Conservation (phyloP, 2,888 invertebrate genomes). For the Gastracanthus pulcherrimus region DNA sequence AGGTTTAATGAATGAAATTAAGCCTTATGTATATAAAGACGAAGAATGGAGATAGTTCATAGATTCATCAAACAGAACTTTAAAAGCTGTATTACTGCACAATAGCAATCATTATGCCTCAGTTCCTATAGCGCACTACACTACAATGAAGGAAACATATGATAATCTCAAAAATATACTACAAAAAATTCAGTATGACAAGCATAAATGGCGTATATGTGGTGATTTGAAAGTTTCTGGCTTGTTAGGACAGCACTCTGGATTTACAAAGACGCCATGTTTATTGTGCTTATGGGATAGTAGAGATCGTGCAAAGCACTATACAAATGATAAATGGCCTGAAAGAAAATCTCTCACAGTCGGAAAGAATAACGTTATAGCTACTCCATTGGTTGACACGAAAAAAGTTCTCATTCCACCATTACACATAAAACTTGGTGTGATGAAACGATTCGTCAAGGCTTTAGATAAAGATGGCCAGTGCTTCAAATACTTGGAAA, state of each 20-base stretch:
- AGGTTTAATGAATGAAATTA: constrained; percentile 27
- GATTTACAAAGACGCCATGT: constrained; percentile 64
- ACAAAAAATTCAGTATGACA: constrained; percentile 59
- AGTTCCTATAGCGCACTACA: constrained; percentile 60
- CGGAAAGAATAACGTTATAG: constrained; percentile 26
- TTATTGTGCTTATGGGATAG: no score
- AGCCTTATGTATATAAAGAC: constrained; percentile 43
- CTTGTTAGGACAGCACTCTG: constrained; percentile 65
- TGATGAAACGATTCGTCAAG: constrained; percentile 28
- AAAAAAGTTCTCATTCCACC: constrained; percentile 20
- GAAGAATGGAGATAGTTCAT: constrained; percentile 63
- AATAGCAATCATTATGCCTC: constrained; percentile 65
- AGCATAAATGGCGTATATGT: constrained; percentile 61
- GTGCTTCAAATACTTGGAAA: constrained; percentile 58
- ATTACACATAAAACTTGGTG: constrained; percentile 2
- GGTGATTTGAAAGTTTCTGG: constrained; percentile 61
- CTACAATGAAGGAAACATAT: constrained; percentile 57
- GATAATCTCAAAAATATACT: constrained; percentile 53
- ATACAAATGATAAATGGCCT: constrained; percentile 59
- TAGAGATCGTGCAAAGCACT: constrained; percentile 64
- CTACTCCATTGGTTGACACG: not conserved
- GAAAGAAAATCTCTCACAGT: constrained; percentile 1
- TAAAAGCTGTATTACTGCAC: constrained; percentile 63
- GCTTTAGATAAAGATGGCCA: constrained; percentile 58
- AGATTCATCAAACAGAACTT: constrained; percentile 61